Percentiles rank a stretch among this genome's conserved stretches.
Conservation (phyloP, 2,888 invertebrate genomes). For the Holacanthella duospinosa region DNA sequence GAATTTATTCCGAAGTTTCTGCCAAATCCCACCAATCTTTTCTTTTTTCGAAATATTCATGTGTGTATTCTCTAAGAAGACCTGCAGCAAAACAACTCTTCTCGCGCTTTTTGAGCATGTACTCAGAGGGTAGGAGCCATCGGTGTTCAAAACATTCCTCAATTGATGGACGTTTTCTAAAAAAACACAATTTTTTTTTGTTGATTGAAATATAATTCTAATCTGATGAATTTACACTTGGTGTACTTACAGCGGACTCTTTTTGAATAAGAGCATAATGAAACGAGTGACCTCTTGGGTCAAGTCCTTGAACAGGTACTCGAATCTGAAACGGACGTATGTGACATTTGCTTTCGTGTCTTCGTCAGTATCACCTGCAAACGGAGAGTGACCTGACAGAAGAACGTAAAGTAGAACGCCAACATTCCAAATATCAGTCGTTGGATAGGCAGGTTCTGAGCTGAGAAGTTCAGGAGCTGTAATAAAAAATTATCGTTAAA, state of each 20-base stretch:
- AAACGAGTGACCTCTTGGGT: conserved; percentile 88
- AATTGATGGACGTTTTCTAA: conserved; percentile 8
- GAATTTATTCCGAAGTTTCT: background rate
- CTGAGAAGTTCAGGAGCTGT: conserved; percentile 29
- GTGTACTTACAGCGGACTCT: conserved; percentile 67
- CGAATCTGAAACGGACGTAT: conserved; percentile 84
- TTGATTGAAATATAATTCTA: too few relatives aligned
- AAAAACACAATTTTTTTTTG: background rate
- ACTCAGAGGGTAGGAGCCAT: conserved; percentile 5
- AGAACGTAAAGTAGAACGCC: conserved; percentile 85
- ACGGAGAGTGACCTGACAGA: conserved; percentile 85
- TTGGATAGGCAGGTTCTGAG: conserved; percentile 60
- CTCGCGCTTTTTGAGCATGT: conserved; percentile 3
- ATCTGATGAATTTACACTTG: background rate
- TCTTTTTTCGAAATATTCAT: background rate
- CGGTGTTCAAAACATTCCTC: conserved; percentile 10
- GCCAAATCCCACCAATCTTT: background rate
- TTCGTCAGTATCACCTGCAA: conserved; percentile 65
- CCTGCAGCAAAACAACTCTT: background rate
- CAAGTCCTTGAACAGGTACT: conserved; percentile 85
- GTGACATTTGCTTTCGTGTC: conserved; percentile 86
- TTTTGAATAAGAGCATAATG: conserved; percentile 89
- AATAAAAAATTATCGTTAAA: too few relatives aligned
- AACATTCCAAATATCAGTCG: conserved; percentile 92
- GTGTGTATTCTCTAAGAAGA: background rate